These are phyloP conservation scores for Melanostoma scalare DNA, from an alignment of 2,888 invertebrate species.

Conservation along the genomic window DNA sequence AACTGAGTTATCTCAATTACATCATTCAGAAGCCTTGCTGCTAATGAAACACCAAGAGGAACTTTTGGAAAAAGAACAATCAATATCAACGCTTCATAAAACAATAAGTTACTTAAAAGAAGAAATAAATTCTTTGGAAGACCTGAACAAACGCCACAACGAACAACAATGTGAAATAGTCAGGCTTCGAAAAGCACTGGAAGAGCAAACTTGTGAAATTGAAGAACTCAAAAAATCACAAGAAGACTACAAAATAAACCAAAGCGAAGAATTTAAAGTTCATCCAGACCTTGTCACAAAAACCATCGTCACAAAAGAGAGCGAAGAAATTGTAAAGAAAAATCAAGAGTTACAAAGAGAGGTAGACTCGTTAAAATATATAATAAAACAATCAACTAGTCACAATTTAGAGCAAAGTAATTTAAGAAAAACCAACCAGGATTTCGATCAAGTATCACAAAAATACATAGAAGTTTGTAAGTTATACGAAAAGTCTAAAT, in stretches of 20 bases:
- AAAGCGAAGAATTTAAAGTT: neutral
- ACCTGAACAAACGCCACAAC: constrained; percentile 75
- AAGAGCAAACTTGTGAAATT: constrained; percentile 76
- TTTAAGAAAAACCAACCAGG: constrained; percentile 69
- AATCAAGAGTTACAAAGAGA: constrained; percentile 24
- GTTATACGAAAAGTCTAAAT: constrained; percentile 76
- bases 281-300: neutral
- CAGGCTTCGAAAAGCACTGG: constrained; percentile 74
- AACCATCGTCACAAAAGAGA: constrained; percentile 11
- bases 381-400: constrained; percentile 24
- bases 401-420: constrained; percentile 46
- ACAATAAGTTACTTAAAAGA: constrained; percentile 75
- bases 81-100: constrained; percentile 73
- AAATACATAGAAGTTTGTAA: constrained; percentile 76
- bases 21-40: constrained; percentile 8
- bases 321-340: constrained; percentile 23
- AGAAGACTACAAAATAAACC: neutral
- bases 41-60: constrained; percentile 37
- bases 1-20: constrained; percentile 29
- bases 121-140: constrained; percentile 75
- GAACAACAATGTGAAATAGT: constrained; percentile 76
- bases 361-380: constrained; percentile 23
- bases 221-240: constrained; percentile 55
- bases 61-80: constrained; percentile 37
- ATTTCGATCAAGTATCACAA: constrained; percentile 74